These are phyloP conservation scores for Himantopus leucocephalus DNA, from an alignment of 2,113 vertebrate genomes.

Conservation along the genomic window DNA sequence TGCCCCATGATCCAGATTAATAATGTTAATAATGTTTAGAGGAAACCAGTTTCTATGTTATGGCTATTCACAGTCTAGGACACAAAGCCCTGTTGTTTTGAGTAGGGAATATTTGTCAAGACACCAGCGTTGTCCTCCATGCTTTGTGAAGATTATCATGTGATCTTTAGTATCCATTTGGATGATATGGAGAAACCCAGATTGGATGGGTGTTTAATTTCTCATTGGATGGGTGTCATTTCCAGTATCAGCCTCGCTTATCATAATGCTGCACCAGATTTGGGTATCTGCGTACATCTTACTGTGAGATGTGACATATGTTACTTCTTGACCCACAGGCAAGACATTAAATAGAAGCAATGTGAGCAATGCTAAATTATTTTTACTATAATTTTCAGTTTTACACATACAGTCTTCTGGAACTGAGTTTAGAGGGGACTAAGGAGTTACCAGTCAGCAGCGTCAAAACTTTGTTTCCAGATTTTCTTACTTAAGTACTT, in stretches of 20 bases:
- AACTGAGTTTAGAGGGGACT: background rate
- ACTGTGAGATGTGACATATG: background rate
- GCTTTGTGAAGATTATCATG: conserved; percentile 29
- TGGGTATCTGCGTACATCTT: background rate
- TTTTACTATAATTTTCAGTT: background rate
- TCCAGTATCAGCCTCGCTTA: background rate
- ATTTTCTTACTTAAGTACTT: background rate
- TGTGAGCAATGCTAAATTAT: background rate
- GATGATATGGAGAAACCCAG: conserved; percentile 16
- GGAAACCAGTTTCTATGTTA: background rate
- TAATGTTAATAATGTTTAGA: background rate
- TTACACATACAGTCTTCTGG: background rate
- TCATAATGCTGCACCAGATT: background rate
- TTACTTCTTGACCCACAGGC: background rate
- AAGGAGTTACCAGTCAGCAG: background rate
- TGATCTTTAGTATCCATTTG: conserved; percentile 35
- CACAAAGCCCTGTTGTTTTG: background rate
- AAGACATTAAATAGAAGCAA: background rate
- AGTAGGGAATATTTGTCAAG: background rate
- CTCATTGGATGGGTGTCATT: background rate
- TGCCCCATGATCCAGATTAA: background rate
- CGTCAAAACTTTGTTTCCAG: background rate
- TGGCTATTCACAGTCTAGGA: background rate
- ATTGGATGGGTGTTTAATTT: background rate
- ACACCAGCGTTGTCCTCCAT: background rate